Evolutionary conservation across 2,888 invertebrate species (phyloP).

Genomic region (Standfussiana lucernea): DNA sequence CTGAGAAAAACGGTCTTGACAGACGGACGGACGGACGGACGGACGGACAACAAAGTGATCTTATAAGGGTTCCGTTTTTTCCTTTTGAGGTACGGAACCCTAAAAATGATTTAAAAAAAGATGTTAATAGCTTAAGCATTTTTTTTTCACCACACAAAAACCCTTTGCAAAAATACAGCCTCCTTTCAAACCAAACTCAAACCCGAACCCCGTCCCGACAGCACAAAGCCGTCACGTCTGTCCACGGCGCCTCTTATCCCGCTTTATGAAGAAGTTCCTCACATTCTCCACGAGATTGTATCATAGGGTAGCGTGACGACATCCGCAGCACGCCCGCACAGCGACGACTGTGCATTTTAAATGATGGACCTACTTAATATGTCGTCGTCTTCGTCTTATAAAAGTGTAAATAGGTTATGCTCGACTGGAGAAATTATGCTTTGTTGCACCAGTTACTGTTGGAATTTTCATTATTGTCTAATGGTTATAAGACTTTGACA

Average conservation of each 20-base stretch:
- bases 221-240: conserved; percentile 44
- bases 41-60: too few species aligned
- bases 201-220: conserved; percentile 19
- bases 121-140: background rate
- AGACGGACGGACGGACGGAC: too few species aligned
- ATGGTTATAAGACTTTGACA: background rate
- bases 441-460: background rate
- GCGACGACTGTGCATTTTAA: conserved; percentile 37
- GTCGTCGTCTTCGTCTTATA: conserved; percentile 19
- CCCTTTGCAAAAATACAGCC: conserved; percentile 2
- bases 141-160: background rate
- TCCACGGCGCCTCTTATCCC: conserved; percentile 33
- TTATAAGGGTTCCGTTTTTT: too few species aligned
- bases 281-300: conserved; percentile 57
- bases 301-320: conserved; percentile 42
- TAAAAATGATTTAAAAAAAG: background rate
- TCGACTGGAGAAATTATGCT: background rate
- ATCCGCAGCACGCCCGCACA: conserved; percentile 27
- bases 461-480: background rate
- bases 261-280: conserved; percentile 63
- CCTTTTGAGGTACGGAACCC: too few species aligned
- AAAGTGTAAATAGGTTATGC: conserved; percentile 15
- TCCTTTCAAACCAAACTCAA: conserved; percentile 10
- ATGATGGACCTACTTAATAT: conserved; percentile 11
- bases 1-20: too few species aligned